These are phyloP conservation scores for Brachyistius frenatus DNA, from an alignment of 2,113 vertebrate genomes.

Conservation along the genomic window DNA sequence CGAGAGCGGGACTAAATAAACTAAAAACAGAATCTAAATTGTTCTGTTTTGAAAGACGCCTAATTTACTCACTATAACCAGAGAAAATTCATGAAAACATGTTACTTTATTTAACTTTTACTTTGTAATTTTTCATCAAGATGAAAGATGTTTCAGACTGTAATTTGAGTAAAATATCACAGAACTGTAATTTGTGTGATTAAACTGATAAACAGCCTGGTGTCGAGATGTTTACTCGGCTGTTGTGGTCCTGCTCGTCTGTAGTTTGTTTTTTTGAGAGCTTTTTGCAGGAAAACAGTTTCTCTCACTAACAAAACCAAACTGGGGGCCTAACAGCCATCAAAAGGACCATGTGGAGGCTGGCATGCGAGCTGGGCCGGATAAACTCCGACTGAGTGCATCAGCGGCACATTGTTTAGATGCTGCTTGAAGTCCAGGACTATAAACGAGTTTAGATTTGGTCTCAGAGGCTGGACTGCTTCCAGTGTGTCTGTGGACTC, in stretches of 20 bases:
- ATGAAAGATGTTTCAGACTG: neutral
- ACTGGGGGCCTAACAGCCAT: conserved; percentile 7
- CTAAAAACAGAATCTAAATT: too few species aligned
- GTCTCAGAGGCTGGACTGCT: conserved; percentile 24
- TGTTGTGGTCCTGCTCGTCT: conserved; percentile 5
- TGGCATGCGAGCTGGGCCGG: conserved; percentile 3
- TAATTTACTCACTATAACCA: neutral
- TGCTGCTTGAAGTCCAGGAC: conserved; percentile 28
- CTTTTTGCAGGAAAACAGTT: conserved; percentile 11
- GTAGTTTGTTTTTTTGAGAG: neutral
- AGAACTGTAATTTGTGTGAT: neutral
- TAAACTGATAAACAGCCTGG: neutral
- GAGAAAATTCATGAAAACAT: neutral
- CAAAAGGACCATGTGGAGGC: conserved; percentile 17
- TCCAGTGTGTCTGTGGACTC: conserved; percentile 21
- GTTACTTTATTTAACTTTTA: neutral
- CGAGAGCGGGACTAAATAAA: too few species aligned
- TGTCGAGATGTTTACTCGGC: conserved; percentile 19
- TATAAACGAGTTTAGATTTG: conserved; percentile 41
- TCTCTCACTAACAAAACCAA: conserved; percentile 7
- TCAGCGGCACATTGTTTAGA: conserved; percentile 44
- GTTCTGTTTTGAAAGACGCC: too few species aligned
- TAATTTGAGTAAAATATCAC: neutral
- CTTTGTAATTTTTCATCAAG: too few species aligned
- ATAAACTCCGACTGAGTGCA: neutral